These are phyloP conservation scores for Antennarius maculatus DNA, from an alignment of 2,797 vertebrate genomes.

Conservation along the genomic window DNA sequence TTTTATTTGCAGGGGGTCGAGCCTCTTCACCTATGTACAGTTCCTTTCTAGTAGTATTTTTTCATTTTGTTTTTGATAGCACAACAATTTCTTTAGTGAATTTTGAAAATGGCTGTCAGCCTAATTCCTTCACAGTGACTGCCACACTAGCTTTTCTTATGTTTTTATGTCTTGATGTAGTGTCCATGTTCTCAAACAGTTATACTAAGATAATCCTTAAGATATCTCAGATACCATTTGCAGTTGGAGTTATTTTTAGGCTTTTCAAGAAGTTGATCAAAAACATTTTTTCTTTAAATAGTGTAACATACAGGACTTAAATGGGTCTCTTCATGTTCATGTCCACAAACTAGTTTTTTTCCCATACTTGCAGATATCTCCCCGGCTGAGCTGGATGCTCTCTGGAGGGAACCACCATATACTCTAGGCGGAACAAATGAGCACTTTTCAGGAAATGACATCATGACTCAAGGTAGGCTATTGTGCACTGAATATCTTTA, in stretches of 20 bases:
- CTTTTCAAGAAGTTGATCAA: neutral
- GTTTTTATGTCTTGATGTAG: neutral
- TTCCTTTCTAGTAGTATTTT: too few species aligned
- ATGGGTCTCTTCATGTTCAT: neutral
- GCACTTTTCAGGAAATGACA: constrained; percentile 79
- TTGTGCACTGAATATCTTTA: neutral
- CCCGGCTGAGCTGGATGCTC: constrained; percentile 83
- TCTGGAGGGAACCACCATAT: constrained; percentile 82
- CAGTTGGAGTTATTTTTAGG: neutral
- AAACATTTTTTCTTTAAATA: neutral
- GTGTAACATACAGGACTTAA: neutral
- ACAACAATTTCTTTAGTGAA: too few species aligned
- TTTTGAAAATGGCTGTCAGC: too few species aligned
- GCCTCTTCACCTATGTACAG: too few species aligned
- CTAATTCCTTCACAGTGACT: neutral
- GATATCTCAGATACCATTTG: neutral
- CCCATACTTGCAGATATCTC: constrained; percentile 74
- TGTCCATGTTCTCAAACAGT: neutral
- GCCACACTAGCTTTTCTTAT: neutral
- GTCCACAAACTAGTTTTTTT: constrained; percentile 4
- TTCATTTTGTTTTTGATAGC: too few species aligned
- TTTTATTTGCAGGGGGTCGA: too few species aligned
- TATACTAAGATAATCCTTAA: too few species aligned
- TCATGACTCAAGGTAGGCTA: constrained; percentile 82
- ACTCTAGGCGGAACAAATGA: constrained; percentile 76